phyloP scores from a whole-genome alignment of 2,888 invertebrate species.

The Meandrusa payeni region DNA sequence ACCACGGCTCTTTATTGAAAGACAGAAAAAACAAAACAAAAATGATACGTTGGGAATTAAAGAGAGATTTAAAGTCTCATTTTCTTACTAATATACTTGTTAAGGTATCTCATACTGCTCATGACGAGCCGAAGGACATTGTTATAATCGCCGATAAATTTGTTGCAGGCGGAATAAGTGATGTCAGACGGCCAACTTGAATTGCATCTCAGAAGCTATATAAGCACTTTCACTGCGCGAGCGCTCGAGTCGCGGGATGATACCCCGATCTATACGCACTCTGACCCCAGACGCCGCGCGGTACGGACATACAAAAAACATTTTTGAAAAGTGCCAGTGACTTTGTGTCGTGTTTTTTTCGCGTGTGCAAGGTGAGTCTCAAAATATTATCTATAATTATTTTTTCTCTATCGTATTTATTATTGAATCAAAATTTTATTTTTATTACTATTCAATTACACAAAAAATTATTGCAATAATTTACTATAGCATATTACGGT shows the following conservation, averaged over 20 bases:
- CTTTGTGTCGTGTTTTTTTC: constrained; percentile 59
- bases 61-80: too few species aligned
- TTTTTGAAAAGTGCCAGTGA: constrained; percentile 51
- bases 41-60: too few species aligned
- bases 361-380: constrained; percentile 63
- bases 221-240: constrained; percentile 70
- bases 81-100: too few species aligned
- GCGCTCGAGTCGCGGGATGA: constrained; percentile 68
- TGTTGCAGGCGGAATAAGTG: constrained; percentile 40
- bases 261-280: constrained; percentile 55
- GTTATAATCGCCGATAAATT: constrained; percentile 37
- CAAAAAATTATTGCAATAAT: too few species aligned
- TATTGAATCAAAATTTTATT: too few species aligned
- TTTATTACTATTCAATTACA: too few species aligned
- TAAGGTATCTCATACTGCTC: too few species aligned
- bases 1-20: too few species aligned
- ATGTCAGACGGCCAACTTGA: constrained; percentile 47
- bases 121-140: constrained; percentile 32
- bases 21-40: too few species aligned
- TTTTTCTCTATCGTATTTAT: too few species aligned
- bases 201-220: constrained; percentile 69
- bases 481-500: too few species aligned
- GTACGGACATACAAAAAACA: constrained; percentile 28
- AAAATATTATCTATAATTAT: too few species aligned
- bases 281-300: constrained; percentile 61